These are phyloP conservation scores for Cantharis rufa DNA, from an alignment of 2,888 invertebrate genomes.

Conservation along the genomic window DNA sequence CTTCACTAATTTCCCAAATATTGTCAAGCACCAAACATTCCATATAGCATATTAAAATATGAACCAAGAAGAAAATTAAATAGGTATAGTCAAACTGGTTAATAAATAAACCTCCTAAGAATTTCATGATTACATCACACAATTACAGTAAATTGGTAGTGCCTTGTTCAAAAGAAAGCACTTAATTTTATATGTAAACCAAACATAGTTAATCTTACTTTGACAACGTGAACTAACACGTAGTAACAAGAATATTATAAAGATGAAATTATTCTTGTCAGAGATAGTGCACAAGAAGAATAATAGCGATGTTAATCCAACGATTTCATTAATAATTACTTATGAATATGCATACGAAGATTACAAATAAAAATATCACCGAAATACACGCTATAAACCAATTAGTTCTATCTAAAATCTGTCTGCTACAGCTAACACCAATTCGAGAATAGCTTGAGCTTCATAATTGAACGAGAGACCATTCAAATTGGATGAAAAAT, in stretches of 20 bases:
- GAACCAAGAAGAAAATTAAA: not conserved
- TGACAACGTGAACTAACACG: slow-evolving; percentile 33
- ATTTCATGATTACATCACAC: not conserved
- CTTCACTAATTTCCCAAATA: not conserved
- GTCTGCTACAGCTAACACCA: slow-evolving; percentile 36
- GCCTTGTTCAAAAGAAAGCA: not conserved
- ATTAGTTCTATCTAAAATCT: slow-evolving; percentile 43
- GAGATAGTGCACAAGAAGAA: slow-evolving; percentile 23
- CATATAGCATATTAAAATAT: not conserved
- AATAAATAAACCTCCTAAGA: slow-evolving; percentile 2
- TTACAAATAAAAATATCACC: slow-evolving; percentile 45
- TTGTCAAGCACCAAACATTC: not conserved
- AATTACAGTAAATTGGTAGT: slow-evolving; percentile 1
- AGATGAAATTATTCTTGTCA: slow-evolving; percentile 31
- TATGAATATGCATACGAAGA: slow-evolving; percentile 43
- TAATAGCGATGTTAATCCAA: slow-evolving; percentile 30
- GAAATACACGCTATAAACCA: slow-evolving; percentile 44
- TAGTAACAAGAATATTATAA: slow-evolving; percentile 22
- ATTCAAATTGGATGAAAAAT: slow-evolving; percentile 19
- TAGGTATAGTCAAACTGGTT: not conserved
- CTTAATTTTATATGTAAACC: slow-evolving; percentile 10
- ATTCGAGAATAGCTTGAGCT: slow-evolving; percentile 21
- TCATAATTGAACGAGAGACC: slow-evolving; percentile 21
- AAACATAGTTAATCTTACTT: slow-evolving; percentile 21
- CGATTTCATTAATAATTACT: slow-evolving; percentile 40